Conservation (phyloP, 2,888 invertebrate species). For the Tipula vernalis region DNA sequence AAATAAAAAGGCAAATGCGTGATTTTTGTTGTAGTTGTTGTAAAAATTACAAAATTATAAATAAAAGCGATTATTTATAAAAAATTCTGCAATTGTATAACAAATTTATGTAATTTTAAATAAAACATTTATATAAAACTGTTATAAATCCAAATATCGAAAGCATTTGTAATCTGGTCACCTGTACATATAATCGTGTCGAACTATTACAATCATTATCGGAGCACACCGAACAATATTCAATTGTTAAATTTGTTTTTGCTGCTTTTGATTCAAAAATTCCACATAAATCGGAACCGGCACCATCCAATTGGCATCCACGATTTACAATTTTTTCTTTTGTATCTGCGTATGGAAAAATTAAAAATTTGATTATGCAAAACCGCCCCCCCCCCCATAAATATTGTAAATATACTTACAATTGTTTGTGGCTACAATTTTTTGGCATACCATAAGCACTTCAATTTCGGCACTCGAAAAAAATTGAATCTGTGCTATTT, state of each 20-base stretch:
- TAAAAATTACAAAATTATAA: background rate
- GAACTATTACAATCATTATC: constrained; percentile 27
- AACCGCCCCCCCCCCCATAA: too few species aligned
- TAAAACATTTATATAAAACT: background rate
- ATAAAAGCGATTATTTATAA: background rate
- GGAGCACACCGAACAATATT: constrained; percentile 30
- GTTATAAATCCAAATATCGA: background rate
- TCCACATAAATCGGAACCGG: constrained; percentile 30
- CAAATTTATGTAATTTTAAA: background rate
- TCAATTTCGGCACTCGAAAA: constrained; percentile 22
- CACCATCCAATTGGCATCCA: constrained; percentile 32
- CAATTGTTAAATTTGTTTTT: constrained; percentile 16
- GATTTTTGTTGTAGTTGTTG: background rate
- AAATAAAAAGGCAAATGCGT: constrained; percentile 10
- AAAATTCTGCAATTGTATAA: background rate
- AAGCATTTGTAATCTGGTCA: background rate
- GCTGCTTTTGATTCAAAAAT: constrained; percentile 24
- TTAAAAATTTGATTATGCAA: too few species aligned
- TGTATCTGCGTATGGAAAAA: background rate
- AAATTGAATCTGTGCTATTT: constrained; percentile 1
- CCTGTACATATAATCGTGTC: background rate
- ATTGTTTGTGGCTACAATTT: constrained; percentile 26
- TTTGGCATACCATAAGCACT: constrained; percentile 35
- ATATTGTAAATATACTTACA: background rate
- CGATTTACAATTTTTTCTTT: constrained; percentile 27